Percentiles rank a stretch among this genome's conserved stretches.
phyloP scores from a whole-genome alignment of 2,888 invertebrate species.

The Apotomis capreana region DNA sequence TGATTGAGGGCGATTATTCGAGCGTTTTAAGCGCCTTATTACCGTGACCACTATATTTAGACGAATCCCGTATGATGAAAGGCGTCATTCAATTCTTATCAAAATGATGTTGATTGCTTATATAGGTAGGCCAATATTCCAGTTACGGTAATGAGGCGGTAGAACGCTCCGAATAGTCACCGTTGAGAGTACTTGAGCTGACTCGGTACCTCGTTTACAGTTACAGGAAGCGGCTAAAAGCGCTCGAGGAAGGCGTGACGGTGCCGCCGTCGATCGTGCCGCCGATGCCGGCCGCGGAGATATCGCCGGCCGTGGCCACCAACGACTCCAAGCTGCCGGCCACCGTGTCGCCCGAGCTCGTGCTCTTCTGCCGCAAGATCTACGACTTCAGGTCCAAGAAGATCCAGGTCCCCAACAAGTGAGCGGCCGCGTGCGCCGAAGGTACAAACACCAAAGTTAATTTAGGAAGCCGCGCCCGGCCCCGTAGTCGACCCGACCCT shows the following conservation, averaged over 20 bases:
- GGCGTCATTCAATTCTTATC: too few species aligned
- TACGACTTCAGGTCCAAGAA: slow-evolving; percentile 97
- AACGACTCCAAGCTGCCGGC: slow-evolving; percentile 86
- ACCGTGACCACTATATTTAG: too few species aligned
- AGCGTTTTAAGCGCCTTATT: too few species aligned
- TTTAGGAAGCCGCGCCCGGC: slow-evolving; percentile 24
- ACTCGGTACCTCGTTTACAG: slow-evolving; percentile 73
- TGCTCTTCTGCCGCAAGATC: slow-evolving; percentile 96
- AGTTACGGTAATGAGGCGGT: too few species aligned
- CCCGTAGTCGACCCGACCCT: slow-evolving; percentile 38
- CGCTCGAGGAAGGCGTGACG: slow-evolving; percentile 89
- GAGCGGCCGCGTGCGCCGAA: slow-evolving; percentile 55
- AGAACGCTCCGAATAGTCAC: too few species aligned
- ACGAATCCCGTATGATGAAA: too few species aligned
- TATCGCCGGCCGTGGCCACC: slow-evolving; percentile 74
- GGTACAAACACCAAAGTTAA: slow-evolving; percentile 42
- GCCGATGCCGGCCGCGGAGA: slow-evolving; percentile 83
- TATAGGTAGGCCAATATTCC: too few species aligned
- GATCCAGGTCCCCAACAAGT: slow-evolving; percentile 80
- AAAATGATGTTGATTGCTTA: too few species aligned
- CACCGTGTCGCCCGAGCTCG: slow-evolving; percentile 88
- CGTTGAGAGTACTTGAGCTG: background rate
- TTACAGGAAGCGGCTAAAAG: slow-evolving; percentile 91
- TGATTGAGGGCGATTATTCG: too few species aligned
- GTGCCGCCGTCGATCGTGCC: slow-evolving; percentile 90